Evolutionary conservation across 2,113 vertebrate species (phyloP).

Genomic region (Silurus meridionalis): DNA sequence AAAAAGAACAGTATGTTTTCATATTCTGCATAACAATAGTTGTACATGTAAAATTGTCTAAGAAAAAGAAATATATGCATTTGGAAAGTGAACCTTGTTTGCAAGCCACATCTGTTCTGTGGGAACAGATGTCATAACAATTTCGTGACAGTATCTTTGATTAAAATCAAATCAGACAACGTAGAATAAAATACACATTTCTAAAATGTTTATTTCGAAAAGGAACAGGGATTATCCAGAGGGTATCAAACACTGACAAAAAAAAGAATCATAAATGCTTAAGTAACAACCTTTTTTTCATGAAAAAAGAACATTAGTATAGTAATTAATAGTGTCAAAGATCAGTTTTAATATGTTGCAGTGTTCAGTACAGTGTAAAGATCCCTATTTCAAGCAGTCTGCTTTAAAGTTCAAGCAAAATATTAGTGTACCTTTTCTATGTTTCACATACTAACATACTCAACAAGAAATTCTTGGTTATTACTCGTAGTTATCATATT

Average conservation of each 20-base stretch:
- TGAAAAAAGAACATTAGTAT: neutral
- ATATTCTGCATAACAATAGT: neutral
- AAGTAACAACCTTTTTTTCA: neutral
- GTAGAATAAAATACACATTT: neutral
- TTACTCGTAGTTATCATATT: neutral
- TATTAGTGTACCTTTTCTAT: neutral
- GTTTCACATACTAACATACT: neutral
- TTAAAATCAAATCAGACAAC: neutral
- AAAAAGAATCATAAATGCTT: neutral
- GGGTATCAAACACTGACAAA: neutral
- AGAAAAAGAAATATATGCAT: neutral
- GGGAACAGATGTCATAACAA: neutral
- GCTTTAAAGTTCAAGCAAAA: neutral
- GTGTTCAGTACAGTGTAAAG: neutral
- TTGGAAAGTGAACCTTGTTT: neutral
- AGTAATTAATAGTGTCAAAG: neutral
- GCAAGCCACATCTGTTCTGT: neutral
- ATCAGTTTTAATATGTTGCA: neutral
- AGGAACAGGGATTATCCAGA: neutral
- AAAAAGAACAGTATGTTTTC: neutral
- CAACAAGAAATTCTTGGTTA: neutral
- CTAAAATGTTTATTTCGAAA: conserved; percentile 20
- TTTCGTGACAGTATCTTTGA: neutral
- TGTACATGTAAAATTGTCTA: neutral
- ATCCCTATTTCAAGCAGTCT: neutral